A percentile compares a stretch with the other conserved stretches of the same genome.
Evolutionary conservation across 2,888 invertebrate genomes (phyloP).

Genomic region (Acrobasis consociella): DNA sequence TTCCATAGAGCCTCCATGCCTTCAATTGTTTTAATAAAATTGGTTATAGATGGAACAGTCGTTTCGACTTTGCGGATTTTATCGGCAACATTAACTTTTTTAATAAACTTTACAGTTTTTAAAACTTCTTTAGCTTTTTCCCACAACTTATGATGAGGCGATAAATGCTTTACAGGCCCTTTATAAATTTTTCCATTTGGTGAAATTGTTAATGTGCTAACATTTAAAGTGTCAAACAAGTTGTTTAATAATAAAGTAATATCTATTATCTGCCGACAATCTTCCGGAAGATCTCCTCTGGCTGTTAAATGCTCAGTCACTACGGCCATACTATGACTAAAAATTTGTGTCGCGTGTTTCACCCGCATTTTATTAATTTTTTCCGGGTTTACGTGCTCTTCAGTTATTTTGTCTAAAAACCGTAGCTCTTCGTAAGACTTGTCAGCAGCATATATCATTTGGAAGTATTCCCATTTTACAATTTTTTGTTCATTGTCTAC

Average conservation of each 20-base stretch:
- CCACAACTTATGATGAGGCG: constrained; percentile 9
- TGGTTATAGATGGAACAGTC: too few relatives aligned
- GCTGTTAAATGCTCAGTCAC: constrained; percentile 33
- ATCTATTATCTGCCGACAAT: constrained; percentile 29
- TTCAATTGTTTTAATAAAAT: too few relatives aligned
- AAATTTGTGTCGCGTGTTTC: too few relatives aligned
- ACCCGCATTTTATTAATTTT: too few relatives aligned
- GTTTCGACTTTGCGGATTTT: too few relatives aligned
- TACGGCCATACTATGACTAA: constrained; percentile 36
- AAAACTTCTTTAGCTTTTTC: constrained; percentile 18
- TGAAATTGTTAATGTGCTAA: constrained; percentile 23
- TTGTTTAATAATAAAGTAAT: constrained; percentile 29
- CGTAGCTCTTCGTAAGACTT: too few relatives aligned
- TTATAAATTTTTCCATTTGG: constrained; percentile 33
- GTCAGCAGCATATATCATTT: too few relatives aligned
- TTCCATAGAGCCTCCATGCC: constrained; percentile 35
- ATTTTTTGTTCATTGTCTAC: too few relatives aligned
- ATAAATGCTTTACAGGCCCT: constrained; percentile 25
- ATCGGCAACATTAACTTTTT: too few relatives aligned
- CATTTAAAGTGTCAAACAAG: constrained; percentile 32
- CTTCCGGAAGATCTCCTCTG: constrained; percentile 27
- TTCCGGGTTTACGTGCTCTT: too few relatives aligned
- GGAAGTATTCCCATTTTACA: too few relatives aligned
- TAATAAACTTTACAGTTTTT: constrained; percentile 22
- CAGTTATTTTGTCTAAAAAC: too few relatives aligned